phyloP scores from a whole-genome alignment of 2,797 vertebrate species.

The Cercopithecus petaurista region DNA sequence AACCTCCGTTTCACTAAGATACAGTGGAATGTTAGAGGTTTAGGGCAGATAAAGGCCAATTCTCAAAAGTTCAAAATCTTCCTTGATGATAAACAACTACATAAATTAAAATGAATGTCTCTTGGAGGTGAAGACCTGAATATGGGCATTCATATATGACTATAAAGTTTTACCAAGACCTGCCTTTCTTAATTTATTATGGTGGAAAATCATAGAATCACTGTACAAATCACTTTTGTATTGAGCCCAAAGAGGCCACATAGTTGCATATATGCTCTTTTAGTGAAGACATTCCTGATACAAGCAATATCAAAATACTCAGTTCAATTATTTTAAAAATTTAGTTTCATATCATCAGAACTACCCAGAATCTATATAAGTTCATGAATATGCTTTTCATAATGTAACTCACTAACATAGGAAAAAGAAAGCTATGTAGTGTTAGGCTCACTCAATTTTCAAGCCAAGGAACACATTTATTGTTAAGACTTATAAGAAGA shows the following conservation, averaged over 20 bases:
- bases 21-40: constrained; percentile 85
- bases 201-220: constrained; percentile 29
- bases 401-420: background rate
- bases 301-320: background rate
- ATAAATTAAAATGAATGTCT: constrained; percentile 63
- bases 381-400: background rate
- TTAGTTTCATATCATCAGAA: background rate
- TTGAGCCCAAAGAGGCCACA: background rate
- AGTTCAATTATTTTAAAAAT: background rate
- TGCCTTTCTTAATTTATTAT: constrained; percentile 47
- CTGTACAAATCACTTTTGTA: background rate
- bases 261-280: background rate
- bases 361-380: background rate
- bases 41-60: constrained; percentile 81
- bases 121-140: constrained; percentile 15
- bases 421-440: background rate
- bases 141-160: constrained; percentile 24
- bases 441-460: background rate
- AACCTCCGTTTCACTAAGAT: constrained; percentile 87
- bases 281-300: background rate
- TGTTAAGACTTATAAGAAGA: constrained; percentile 48
- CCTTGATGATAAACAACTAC: constrained; percentile 77
- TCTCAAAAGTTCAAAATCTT: constrained; percentile 79
- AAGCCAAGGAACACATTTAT: background rate
- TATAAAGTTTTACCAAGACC: constrained; percentile 49